Evolutionary conservation across 1,140 invertebrate species (phyloP), one percentile per base, ranked within the genome.

Genomic region (Armadillidium nasatum): DNA sequence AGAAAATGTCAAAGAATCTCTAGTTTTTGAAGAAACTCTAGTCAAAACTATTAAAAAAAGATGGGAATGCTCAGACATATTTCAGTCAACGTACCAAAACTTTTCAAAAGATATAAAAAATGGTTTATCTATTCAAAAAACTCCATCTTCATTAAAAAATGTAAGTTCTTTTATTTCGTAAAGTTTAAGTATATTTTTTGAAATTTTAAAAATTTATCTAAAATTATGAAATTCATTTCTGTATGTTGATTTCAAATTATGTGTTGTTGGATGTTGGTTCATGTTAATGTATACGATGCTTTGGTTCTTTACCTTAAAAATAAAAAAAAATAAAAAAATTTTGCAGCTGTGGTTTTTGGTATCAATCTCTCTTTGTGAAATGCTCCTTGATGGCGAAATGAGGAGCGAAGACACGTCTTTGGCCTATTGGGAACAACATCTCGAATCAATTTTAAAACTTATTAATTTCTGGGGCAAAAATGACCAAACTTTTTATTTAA

Each of bases 71-170:
- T 15, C 11, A 15, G 50, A 19, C 1, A 60, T 60, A 60, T 15
- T 60, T 4, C 50, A 1, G 11, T 60, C 50, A 60, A 60, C 4
- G 11, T 60, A 60, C 50, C 19, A 13, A 15, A 60, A 60, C 1
- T 60, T 15, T 19, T 60, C 50, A 19, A 60, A 60, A 60, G 50
- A 60, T 15, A 60, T 60, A 60, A 60, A 60, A 60, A 19, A 60
- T 15, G 1, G 19, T 60, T 7, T 60, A 4, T 13, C 50, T 60
- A 60, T 19, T 15, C 50, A 60, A 7, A 60, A 60, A 19, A 13
- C 19, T 15, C 50, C 50, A 3, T 19, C 19, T 19, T 60, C 50
- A 15, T 19, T 60, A 15, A 60, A 60, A 19, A 13, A 60, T 60
- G 50, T 60, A 60, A 60, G 50, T 15, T 60, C 2, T 7, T 2